Base-by-base conservation (phyloP, 2,797 vertebrate species). In the Lagocephalus sceleratus region DNA sequence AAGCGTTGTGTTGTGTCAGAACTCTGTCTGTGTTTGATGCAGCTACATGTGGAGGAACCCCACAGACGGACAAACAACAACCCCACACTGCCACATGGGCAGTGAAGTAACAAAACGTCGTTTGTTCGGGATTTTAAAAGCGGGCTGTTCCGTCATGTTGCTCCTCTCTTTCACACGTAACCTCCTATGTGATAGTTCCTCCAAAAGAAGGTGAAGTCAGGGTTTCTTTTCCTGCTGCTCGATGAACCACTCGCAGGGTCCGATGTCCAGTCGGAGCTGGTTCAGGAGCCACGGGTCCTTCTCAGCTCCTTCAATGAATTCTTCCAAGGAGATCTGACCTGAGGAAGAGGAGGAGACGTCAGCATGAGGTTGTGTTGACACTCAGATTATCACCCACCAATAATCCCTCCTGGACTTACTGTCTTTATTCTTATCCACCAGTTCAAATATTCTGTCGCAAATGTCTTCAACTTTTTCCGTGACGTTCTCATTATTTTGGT, bases 351-450 rank as follows among this genome's bases (percentile, higher is more conserved):
- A 42, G 8, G 17, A 38, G 5, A 23, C 3, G 1, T 50, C 5
- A 21, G 40, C 3, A n/a, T 9, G 2, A 20, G 40, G 17, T n/a
- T n/a, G n/a, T n/a, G n/a, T 8, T 2, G 41, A 20, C 3, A 6
- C 41, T 20, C 5, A 19, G 19, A 43, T 41, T 6, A 41, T 41
- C 15, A n/a, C 9, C 32, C 7, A 1, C 35, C 11, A n/a, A 19
- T 16, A n/a, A 42, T 2, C 20, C 19, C 10, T 20, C 1, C 19
- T 2, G 1, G n/a, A 66, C 75, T 75, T 67, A 90, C 89, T 75
- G 58, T 92, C 89, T 0, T 85, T 73, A 22, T 92, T 91, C 62
- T 86, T 87, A 73, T 91, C 90, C 55, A 90, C 64, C 26, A 85
- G 62, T 4, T 84, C 56, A 78, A 92, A 92, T 67, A 91, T 87